Conservation (phyloP, 2,888 invertebrate genomes). For the Cephus sareptanus region DNA sequence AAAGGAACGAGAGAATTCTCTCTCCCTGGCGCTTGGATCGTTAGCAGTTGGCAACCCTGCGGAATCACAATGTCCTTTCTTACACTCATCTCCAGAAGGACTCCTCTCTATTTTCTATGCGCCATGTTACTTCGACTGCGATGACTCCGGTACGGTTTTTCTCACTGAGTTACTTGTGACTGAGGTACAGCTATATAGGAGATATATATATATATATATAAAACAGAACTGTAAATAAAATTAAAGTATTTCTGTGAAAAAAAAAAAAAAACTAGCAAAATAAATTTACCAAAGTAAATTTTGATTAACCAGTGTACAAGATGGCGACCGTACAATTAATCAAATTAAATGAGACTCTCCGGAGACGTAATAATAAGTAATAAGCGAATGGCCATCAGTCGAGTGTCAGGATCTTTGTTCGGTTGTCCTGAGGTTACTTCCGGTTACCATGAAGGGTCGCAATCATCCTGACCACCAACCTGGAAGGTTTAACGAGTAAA, state of each 20-base stretch:
- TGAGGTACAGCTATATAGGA: no score
- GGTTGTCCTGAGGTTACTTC: not conserved
- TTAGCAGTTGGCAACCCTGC: conserved; percentile 61
- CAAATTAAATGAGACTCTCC: not conserved
- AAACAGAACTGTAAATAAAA: not conserved
- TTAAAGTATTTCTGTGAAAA: not conserved
- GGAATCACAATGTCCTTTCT: conserved; percentile 65
- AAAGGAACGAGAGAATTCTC: conserved; percentile 27
- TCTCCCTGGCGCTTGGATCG: conserved; percentile 54
- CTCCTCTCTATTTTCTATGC: conserved; percentile 48
- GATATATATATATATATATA: no score
- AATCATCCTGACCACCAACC: not conserved
- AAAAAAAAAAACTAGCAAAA: not conserved
- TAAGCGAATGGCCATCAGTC: not conserved
- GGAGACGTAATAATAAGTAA: not conserved
- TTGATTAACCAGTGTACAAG: not conserved
- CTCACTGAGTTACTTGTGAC: not conserved
- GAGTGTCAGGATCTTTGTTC: not conserved
- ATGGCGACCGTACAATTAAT: not conserved
- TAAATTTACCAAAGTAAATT: not conserved
- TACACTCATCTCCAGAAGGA: conserved; percentile 39
- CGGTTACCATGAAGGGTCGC: not conserved
- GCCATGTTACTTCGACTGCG: conserved; percentile 40
- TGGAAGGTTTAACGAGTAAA: conserved; percentile 25
- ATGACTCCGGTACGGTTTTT: not conserved